These are phyloP conservation scores for Montipora cactus DNA, from an alignment of 64 coral and sea anemone species.

Conservation along the genomic window DNA sequence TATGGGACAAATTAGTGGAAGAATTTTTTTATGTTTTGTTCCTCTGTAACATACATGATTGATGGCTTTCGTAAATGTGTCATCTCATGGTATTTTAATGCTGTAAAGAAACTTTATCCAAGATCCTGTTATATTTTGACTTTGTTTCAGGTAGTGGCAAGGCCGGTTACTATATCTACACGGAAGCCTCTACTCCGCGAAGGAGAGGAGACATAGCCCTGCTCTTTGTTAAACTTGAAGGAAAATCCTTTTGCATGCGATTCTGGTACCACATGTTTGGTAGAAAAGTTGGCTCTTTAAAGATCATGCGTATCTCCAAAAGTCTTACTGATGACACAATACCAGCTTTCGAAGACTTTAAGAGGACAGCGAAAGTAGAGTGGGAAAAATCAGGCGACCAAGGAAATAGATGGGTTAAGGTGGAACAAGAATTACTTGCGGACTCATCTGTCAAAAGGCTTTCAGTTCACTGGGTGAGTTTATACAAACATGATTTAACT, in stretches of 20 bases:
- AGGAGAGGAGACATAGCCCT: neutral
- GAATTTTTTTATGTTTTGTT: too few species aligned
- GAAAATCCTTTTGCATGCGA: conserved; percentile 6
- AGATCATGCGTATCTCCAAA: conserved; percentile 4
- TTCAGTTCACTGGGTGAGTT: conserved; percentile 21
- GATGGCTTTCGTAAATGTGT: too few species aligned
- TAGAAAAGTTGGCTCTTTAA: neutral
- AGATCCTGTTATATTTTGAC: too few species aligned
- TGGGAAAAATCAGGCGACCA: neutral
- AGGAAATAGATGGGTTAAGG: neutral
- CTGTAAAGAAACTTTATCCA: too few species aligned
- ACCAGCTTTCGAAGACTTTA: neutral
- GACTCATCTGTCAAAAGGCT: neutral
- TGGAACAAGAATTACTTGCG: neutral
- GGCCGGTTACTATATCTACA: conserved; percentile 60
- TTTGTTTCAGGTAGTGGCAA: neutral
- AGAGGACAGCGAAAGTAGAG: too few species aligned
- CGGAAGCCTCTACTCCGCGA: conserved; percentile 46
- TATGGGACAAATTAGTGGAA: too few species aligned
- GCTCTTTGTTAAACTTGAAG: conserved; percentile 45
- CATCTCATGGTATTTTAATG: too few species aligned
- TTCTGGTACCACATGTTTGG: conserved; percentile 70
- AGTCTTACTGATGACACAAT: neutral
- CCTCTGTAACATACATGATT: too few species aligned
- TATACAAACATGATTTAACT: neutral